These are phyloP conservation scores for Dendrolimus punctatus DNA, from an alignment of 1,140 invertebrate genomes.

Conservation along the genomic window DNA sequence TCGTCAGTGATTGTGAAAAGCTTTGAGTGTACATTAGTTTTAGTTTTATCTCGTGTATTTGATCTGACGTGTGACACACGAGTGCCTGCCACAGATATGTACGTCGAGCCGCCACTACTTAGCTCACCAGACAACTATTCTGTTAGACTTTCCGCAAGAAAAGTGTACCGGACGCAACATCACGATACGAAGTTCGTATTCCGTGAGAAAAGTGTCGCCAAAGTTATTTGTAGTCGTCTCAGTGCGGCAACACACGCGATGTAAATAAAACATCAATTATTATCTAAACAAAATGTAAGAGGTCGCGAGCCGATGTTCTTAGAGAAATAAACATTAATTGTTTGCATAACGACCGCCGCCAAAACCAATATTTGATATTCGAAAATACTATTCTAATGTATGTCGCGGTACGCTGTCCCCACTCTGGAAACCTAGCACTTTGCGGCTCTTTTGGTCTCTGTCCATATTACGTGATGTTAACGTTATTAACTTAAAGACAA, in stretches of 20 bases:
- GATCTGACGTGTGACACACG: slow-evolving; percentile 52
- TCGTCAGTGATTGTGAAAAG: slow-evolving; percentile 61
- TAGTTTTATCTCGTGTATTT: slow-evolving; percentile 53
- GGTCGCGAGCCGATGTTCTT: slow-evolving; percentile 62
- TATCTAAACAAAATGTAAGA: slow-evolving; percentile 64
- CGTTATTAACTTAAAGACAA: slow-evolving; percentile 4
- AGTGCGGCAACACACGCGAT: slow-evolving; percentile 39
- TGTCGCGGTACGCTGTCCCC: slow-evolving; percentile 56
- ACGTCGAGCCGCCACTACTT: slow-evolving; percentile 11
- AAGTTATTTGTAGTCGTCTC: slow-evolving; percentile 42
- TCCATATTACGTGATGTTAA: slow-evolving; percentile 32
- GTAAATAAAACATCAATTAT: slow-evolving; percentile 67
- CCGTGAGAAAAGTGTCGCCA: slow-evolving; percentile 47
- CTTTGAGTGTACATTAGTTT: slow-evolving; percentile 62
- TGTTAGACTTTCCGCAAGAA: slow-evolving; percentile 20
- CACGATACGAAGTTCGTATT: slow-evolving; percentile 10
- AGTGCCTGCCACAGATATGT: slow-evolving; percentile 19
- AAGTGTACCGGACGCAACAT: slow-evolving; percentile 19
- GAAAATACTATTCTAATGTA: slow-evolving; percentile 70
- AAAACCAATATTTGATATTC: slow-evolving; percentile 68
- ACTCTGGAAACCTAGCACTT: slow-evolving; percentile 49
- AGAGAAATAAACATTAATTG: slow-evolving; percentile 68
- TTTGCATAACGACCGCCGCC: slow-evolving; percentile 63
- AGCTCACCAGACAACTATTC: slow-evolving; percentile 9
- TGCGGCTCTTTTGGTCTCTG: slow-evolving; percentile 55